Evolutionary conservation across 2,888 invertebrate species (phyloP).

Genomic region (Trissoscelio sp.): DNA sequence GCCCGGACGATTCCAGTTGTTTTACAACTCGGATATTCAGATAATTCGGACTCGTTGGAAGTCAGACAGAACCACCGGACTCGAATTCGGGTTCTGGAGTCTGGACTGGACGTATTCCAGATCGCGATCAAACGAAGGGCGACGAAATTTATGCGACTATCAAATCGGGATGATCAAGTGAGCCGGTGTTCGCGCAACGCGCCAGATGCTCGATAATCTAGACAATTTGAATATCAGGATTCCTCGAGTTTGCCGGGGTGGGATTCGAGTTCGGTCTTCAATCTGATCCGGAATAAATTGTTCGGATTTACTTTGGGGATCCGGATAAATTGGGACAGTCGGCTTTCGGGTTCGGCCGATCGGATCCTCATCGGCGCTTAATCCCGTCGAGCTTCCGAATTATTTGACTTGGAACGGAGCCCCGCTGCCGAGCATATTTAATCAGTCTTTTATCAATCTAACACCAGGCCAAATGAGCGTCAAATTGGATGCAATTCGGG

Average conservation of each 20-base stretch:
- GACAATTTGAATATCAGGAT: slow-evolving; percentile 61
- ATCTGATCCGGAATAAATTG: slow-evolving; percentile 58
- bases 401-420: slow-evolving; percentile 51
- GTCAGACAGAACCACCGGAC: neutral
- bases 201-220: slow-evolving; percentile 57
- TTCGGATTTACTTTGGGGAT: slow-evolving; percentile 39
- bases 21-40: neutral
- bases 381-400: slow-evolving; percentile 31
- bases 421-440: slow-evolving; percentile 49
- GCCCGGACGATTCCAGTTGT: neutral
- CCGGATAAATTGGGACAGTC: slow-evolving; percentile 42
- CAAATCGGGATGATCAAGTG: slow-evolving; percentile 49
- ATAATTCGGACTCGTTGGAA: slow-evolving; percentile 15
- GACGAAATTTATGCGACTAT: slow-evolving; percentile 56
- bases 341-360: slow-evolving; percentile 25
- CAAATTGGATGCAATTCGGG: slow-evolving; percentile 39
- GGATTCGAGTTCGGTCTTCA: slow-evolving; percentile 33
- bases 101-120: slow-evolving; percentile 44
- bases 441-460: slow-evolving; percentile 60
- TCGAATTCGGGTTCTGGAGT: slow-evolving; percentile 4
- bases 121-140: slow-evolving; percentile 28
- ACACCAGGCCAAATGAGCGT: slow-evolving; percentile 53
- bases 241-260: slow-evolving; percentile 2
- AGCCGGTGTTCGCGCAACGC: slow-evolving; percentile 18
- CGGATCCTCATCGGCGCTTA: slow-evolving; percentile 8